A percentile compares a stretch with the other conserved stretches of the same genome.
Evolutionary conservation across 2,888 invertebrate species (phyloP).

Genomic region (Sinhomidia bicolor): DNA sequence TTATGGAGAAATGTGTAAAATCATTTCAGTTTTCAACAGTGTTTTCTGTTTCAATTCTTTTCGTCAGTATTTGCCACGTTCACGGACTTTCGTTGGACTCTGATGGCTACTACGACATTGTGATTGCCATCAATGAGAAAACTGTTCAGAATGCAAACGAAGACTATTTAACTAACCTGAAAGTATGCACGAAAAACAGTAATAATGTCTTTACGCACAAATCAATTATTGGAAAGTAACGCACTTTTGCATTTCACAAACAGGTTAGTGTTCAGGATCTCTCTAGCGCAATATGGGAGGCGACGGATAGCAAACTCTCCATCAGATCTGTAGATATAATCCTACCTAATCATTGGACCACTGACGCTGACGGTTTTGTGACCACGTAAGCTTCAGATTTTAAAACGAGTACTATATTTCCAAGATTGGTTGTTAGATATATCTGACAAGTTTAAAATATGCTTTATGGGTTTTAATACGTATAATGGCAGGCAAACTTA

Average conservation of each 20-base stretch:
- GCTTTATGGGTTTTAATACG: too few species aligned
- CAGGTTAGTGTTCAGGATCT: conserved; percentile 71
- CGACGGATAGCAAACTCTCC: conserved; percentile 70
- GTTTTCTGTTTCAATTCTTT: not conserved
- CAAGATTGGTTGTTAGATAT: too few species aligned
- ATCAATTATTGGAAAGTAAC: too few species aligned
- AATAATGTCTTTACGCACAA: not conserved
- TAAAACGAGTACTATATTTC: not conserved
- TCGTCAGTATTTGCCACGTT: not conserved
- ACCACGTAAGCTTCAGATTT: conserved; percentile 61
- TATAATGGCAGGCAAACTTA: conserved; percentile 66
- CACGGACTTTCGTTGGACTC: conserved; percentile 42
- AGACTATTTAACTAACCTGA: conserved; percentile 35
- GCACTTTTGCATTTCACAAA: too few species aligned
- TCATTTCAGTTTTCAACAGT: too few species aligned
- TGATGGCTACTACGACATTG: conserved; percentile 75
- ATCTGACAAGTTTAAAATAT: too few species aligned
- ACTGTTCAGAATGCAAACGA: conserved; percentile 53
- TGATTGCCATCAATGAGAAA: conserved; percentile 72
- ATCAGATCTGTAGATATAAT: conserved; percentile 74
- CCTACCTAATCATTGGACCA: conserved; percentile 76
- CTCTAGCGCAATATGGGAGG: conserved; percentile 58
- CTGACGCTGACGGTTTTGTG: conserved; percentile 40
- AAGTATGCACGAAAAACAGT: conserved; percentile 21
- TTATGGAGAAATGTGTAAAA: too few species aligned